Conservation (phyloP, 2,797 vertebrate species). For the Myioborus melanocephalus region DNA sequence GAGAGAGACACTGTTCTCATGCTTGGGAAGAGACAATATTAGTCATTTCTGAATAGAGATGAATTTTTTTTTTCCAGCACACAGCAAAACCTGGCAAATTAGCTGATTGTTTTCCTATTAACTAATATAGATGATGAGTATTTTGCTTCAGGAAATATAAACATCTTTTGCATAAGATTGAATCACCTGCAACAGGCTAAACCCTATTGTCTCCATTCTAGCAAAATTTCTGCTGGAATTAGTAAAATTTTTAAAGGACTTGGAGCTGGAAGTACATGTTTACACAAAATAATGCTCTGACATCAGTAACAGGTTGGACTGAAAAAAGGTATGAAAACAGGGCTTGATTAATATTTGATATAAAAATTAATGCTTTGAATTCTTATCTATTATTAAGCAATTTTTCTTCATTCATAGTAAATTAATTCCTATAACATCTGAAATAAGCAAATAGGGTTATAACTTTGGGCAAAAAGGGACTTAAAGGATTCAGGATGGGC, state of each 20-base stretch:
- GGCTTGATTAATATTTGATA: background rate
- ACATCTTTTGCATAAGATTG: background rate
- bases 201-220: background rate
- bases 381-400: background rate
- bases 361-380: background rate
- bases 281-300: background rate
- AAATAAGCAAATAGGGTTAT: background rate
- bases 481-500: background rate
- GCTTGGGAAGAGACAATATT: background rate
- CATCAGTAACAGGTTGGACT: background rate
- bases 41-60: background rate
- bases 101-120: slow-evolving; percentile 16
- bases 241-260: background rate
- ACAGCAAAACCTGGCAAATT: background rate
- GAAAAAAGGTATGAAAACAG: background rate
- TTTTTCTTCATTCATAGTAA: background rate
- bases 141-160: slow-evolving; percentile 23
- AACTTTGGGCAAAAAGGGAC: background rate
- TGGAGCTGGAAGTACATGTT: background rate
- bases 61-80: background rate
- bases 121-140: background rate
- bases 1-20: background rate
- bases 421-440: background rate
- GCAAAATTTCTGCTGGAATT: background rate
- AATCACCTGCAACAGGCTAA: background rate